Conservation (phyloP, 2,888 invertebrate species). For the Leptinotarsa rubiginosa region DNA sequence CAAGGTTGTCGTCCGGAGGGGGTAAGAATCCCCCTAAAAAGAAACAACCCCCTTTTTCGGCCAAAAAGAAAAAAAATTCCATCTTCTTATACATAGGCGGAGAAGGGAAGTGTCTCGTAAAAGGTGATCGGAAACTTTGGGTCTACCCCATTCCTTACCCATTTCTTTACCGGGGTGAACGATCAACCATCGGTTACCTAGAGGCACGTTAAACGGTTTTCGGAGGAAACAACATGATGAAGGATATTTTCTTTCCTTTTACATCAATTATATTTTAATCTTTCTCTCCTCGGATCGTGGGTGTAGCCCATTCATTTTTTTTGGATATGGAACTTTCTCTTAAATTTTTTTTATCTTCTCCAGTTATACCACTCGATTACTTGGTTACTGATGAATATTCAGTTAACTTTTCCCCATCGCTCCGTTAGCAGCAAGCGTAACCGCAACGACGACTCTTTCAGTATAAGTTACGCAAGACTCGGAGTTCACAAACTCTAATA, state of each 20-base stretch:
- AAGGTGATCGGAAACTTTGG: neutral
- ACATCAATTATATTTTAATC: neutral
- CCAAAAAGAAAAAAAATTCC: neutral
- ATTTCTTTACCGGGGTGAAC: neutral
- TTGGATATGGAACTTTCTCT: neutral
- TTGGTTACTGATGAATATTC: neutral
- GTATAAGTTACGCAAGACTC: neutral
- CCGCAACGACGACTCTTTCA: neutral
- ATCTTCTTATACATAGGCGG: neutral
- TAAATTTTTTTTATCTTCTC: neutral
- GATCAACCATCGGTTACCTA: neutral
- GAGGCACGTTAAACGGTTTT: neutral
- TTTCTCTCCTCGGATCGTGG: neutral
- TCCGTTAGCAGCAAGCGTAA: neutral
- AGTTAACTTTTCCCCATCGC: constrained; percentile 2
- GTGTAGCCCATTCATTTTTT: neutral
- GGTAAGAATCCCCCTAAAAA: neutral
- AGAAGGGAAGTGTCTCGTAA: neutral
- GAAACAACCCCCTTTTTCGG: neutral
- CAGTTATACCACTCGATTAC: neutral
- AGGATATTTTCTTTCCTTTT: neutral
- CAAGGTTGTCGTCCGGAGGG: neutral
- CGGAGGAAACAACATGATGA: neutral
- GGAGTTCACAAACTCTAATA: neutral
- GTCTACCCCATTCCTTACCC: neutral